Evolutionary conservation across 1,140 invertebrate species (phyloP).

Genomic region (Drosophila lacertosa): DNA sequence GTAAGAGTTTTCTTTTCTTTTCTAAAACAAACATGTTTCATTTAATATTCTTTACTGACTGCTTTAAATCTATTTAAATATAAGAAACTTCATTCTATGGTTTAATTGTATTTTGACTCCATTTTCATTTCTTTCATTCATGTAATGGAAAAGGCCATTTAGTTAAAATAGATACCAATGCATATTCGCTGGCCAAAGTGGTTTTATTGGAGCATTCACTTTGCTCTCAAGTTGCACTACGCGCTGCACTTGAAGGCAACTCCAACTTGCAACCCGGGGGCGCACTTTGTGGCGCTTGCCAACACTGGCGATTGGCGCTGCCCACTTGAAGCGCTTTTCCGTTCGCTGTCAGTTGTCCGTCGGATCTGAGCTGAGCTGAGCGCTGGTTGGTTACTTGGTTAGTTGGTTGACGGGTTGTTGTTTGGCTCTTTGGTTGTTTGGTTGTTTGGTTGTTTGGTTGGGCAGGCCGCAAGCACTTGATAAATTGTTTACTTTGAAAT

Average conservation of each 20-base stretch:
- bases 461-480: slow-evolving; percentile 56
- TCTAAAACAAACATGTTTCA: no score
- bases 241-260: slow-evolving; percentile 11
- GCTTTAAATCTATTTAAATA: no score
- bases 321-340: slow-evolving; percentile 38
- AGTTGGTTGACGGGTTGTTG: neutral
- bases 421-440: slow-evolving; percentile 1
- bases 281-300: slow-evolving; percentile 36
- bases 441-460: slow-evolving; percentile 5
- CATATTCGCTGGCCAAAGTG: neutral
- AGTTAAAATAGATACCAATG: neutral
- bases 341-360: slow-evolving; percentile 26
- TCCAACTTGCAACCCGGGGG: slow-evolving; percentile 15
- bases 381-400: slow-evolving; percentile 27
- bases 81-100: no score
- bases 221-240: slow-evolving; percentile 16
- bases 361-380: slow-evolving; percentile 40
- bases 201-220: slow-evolving; percentile 1
- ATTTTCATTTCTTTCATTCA: no score
- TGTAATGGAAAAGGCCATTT: neutral
- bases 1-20: no score
- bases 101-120: no score
- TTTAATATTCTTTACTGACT: neutral
- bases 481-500: slow-evolving; percentile 81
- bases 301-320: slow-evolving; percentile 43